Evolutionary conservation across 2,888 invertebrate genomes (phyloP).

Genomic region (Apotomis betuletana): DNA sequence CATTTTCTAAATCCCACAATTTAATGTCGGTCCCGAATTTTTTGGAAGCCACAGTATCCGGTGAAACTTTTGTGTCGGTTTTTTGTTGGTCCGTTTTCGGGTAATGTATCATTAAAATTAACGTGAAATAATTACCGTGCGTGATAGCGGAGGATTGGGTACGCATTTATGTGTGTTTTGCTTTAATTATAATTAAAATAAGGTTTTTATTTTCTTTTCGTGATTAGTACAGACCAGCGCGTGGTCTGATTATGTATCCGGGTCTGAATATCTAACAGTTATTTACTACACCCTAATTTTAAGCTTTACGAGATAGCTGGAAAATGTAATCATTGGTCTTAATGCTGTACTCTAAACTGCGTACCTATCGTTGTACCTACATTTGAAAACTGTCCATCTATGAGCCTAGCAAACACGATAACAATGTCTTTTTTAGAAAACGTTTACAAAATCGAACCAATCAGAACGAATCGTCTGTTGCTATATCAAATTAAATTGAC

Average conservation of each 20-base stretch:
- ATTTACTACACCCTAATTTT: neutral
- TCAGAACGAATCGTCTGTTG: no score
- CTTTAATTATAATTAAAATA: constrained; percentile 8
- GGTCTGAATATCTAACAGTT: neutral
- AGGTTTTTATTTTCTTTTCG: neutral
- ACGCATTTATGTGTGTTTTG: neutral
- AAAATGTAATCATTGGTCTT: no score
- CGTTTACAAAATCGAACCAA: no score
- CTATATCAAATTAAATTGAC: no score
- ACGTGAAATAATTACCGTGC: constrained; percentile 34
- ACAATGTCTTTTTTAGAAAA: no score
- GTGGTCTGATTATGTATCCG: neutral
- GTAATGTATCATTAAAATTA: constrained; percentile 41
- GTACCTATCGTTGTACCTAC: no score
- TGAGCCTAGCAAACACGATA: no score
- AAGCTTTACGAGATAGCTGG: no score
- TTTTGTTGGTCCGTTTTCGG: constrained; percentile 25
- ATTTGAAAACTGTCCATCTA: no score
- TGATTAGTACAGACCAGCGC: neutral
- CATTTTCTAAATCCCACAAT: constrained; percentile 40
- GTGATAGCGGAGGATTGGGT: constrained; percentile 28
- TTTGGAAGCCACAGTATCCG: constrained; percentile 38
- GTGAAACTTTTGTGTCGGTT: constrained; percentile 39
- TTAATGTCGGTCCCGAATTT: constrained; percentile 38
- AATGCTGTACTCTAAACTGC: no score